Conservation (phyloP, 2,797 vertebrate genomes). For the Enoplosus armatus region DNA sequence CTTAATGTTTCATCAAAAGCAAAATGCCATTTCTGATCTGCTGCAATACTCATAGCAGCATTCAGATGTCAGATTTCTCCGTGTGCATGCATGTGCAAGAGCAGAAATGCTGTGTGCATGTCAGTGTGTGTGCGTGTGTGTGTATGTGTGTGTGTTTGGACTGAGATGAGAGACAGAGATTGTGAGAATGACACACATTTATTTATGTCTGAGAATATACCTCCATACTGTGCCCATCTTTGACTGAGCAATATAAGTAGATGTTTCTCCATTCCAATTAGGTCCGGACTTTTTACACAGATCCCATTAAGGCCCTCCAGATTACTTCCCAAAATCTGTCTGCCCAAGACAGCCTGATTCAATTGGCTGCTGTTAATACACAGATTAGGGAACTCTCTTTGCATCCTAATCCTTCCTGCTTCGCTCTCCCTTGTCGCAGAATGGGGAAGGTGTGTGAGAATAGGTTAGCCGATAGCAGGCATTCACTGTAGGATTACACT, state of each 20-base stretch:
- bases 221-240: not conserved
- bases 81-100: not conserved
- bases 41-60: not conserved
- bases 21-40: constrained; percentile 21
- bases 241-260: constrained; percentile 8
- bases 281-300: constrained; percentile 36
- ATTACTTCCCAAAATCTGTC: constrained; percentile 74
- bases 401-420: constrained; percentile 71
- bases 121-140: not conserved
- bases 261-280: constrained; percentile 57
- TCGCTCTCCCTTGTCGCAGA: constrained; percentile 53
- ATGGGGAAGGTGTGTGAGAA: constrained; percentile 74
- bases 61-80: constrained; percentile 1
- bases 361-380: constrained; percentile 79
- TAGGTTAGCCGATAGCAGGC: constrained; percentile 69
- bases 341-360: constrained; percentile 66
- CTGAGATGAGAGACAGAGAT: not conserved
- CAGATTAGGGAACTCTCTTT: constrained; percentile 77
- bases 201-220: not conserved
- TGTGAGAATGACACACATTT: not conserved
- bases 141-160: not conserved
- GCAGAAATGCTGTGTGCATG: not conserved
- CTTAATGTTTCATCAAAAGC: constrained; percentile 43
- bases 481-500: constrained; percentile 70
- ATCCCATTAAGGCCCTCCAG: constrained; percentile 53